Percentiles rank a stretch among this genome's conserved stretches.
phyloP scores from a whole-genome alignment of 1,140 invertebrate species.

The Campodea augens region DNA sequence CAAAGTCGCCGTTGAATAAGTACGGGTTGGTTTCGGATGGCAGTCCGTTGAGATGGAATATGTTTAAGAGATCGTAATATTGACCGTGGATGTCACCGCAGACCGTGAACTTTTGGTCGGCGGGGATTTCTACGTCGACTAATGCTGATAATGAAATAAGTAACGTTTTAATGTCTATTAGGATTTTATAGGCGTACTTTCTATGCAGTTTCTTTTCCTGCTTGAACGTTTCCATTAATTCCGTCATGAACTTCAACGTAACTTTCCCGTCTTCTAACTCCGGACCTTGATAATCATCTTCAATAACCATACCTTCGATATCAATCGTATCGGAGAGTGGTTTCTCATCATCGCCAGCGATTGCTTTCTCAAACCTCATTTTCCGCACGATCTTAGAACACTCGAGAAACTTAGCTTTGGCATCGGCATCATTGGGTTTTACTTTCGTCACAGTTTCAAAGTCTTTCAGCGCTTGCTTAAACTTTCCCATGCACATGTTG shows the following conservation, averaged over 20 bases:
- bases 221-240: conserved; percentile 80
- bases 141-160: conserved; percentile 71
- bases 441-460: conserved; percentile 87
- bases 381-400: conserved; percentile 92
- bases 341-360: conserved; percentile 77
- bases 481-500: conserved; percentile 94
- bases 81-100: conserved; percentile 98
- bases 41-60: conserved; percentile 89
- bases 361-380: conserved; percentile 91
- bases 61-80: conserved; percentile 95
- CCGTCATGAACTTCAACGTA: conserved; percentile 60
- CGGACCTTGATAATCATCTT: conserved; percentile 86
- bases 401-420: conserved; percentile 78
- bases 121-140: conserved; percentile 71
- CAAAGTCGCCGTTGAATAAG: conserved; percentile 97
- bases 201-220: conserved; percentile 82
- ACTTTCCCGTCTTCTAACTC: conserved; percentile 73
- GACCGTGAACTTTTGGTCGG: no score
- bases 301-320: conserved; percentile 82
- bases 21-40: conserved; percentile 93
- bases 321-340: conserved; percentile 71
- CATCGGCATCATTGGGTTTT: conserved; percentile 83
- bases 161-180: conserved; percentile 71
- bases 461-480: conserved; percentile 87
- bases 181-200: conserved; percentile 96